Percentiles rank a stretch among this genome's conserved stretches.
phyloP scores from a whole-genome alignment of 2,888 invertebrate genomes.

The Aphrophora alni region DNA sequence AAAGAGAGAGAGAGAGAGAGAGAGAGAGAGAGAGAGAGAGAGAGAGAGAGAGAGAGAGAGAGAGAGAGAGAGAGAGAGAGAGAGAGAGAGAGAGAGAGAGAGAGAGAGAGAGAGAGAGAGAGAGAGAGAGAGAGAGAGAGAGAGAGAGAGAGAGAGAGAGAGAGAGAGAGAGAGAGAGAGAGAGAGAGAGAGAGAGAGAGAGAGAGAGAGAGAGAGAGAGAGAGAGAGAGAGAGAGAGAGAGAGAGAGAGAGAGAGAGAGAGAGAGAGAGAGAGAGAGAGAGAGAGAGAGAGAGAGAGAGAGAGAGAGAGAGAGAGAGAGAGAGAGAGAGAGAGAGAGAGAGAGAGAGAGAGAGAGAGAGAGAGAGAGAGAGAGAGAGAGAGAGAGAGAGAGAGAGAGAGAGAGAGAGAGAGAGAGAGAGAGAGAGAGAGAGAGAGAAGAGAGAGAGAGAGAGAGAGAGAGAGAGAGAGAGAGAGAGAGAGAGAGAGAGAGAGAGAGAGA shows the following conservation, averaged over 20 bases:
- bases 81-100: not conserved
- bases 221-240: not conserved
- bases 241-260: not conserved
- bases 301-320: not conserved
- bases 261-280: not conserved
- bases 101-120: not conserved
- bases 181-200: not conserved
- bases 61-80: not conserved
- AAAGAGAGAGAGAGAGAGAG: not conserved
- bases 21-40: not conserved
- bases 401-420: not conserved
- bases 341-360: not conserved
- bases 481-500: no score
- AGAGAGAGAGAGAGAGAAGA: not conserved
- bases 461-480: not conserved
- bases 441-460: not conserved
- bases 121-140: not conserved
- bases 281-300: not conserved
- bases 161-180: not conserved
- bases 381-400: not conserved
- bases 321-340: not conserved
- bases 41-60: not conserved
- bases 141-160: not conserved
- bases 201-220: not conserved
- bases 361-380: not conserved